Percentiles rank a stretch among this genome's conserved stretches.
Evolutionary conservation across 2,888 invertebrate species (phyloP).

Genomic region (Cephalotes varians): DNA sequence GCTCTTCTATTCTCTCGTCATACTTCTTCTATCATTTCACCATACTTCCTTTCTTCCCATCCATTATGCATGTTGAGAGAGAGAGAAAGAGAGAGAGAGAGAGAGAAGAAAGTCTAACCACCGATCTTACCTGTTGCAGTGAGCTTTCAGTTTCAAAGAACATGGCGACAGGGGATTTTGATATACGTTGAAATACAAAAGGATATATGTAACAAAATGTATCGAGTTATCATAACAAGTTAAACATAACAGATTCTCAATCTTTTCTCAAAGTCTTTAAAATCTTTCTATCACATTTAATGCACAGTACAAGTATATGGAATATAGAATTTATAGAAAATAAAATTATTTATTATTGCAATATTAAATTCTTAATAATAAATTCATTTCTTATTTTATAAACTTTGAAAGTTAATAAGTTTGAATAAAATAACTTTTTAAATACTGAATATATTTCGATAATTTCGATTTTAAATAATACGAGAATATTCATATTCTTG

Average conservation of each 20-base stretch:
- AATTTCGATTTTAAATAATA: background rate
- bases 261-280: background rate
- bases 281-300: background rate
- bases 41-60: conserved; percentile 42
- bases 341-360: background rate
- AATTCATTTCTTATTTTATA: background rate
- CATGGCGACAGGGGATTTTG: conserved; percentile 10
- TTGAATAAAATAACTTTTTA: background rate
- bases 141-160: conserved; percentile 57
- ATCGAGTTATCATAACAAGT: background rate
- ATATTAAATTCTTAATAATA: background rate
- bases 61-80: conserved; percentile 67
- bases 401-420: background rate
- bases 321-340: background rate
- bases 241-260: background rate
- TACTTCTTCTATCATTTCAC: background rate
- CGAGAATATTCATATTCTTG: background rate
- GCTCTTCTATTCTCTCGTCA: background rate
- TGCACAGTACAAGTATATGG: background rate
- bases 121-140: conserved; percentile 70
- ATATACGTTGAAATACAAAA: background rate
- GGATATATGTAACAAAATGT: background rate
- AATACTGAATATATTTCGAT: background rate
- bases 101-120: conserved; percentile 59
- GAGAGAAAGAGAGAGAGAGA: background rate